Base-by-base conservation (phyloP, 2,888 invertebrate genomes). In the Sminthurides aquaticus region DNA sequence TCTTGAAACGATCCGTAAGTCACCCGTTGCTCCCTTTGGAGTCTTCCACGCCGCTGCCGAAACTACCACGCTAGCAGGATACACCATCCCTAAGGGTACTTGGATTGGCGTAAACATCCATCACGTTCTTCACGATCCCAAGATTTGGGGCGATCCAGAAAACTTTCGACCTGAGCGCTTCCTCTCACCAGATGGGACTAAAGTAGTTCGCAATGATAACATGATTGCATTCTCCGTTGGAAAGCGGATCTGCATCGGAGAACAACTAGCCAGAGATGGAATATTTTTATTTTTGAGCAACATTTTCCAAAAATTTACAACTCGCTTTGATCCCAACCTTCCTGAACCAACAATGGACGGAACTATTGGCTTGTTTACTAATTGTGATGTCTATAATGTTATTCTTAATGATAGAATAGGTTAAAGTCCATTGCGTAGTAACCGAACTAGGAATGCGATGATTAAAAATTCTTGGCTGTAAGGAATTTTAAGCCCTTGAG, bases 101-200 rank as follows among this genome's bases (percentile, higher is more conserved):
- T 24, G 57, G 27, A 20, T 71, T 1, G 24, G 64, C 15, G 34
- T 57, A 1, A 68, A 69, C 25, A 3, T 60, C 2, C 65, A 67
- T 49, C 49, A 54, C 3, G 34, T 64, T n/a, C 67, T 67, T 49
- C 56, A 67, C 49, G 57, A 71, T 49, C 66, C 67, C 2, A 24
- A 60, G 29, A 54, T 69, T 28, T 71, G 71, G 71, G 66, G 63
- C 2, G 63, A 66, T 20, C 67, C 71, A 1, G 26, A 62, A 0
- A 61, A 60, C 3, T 71, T 71, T 29, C 34, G 63, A n/a, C 69
- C 69, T 1, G 71, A 71, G 20, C 56, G 71, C 34, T 71, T 69
- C 52, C 57, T 71, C n/a, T 56, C 24, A 15, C 43, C 60, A 1
- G 67, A 66, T 59, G 69, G 64, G 18, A 64, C 57, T 15, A 64